These are phyloP conservation scores for Phaethornis superciliosus DNA, from an alignment of 2,113 vertebrate genomes.

Conservation along the genomic window DNA sequence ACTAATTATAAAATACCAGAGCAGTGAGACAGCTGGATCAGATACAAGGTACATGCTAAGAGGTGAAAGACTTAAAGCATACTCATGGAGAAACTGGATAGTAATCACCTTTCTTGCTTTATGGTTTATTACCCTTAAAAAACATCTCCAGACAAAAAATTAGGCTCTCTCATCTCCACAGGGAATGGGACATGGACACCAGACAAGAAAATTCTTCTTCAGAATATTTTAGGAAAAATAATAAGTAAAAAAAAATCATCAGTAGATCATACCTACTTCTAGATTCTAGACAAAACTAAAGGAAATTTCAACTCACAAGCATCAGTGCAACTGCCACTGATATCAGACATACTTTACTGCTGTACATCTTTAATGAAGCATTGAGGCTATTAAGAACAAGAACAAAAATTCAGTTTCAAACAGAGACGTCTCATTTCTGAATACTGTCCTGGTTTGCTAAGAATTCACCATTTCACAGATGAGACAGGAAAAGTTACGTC, in stretches of 20 bases:
- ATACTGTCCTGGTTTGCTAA: background rate
- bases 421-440: background rate
- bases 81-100: background rate
- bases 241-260: background rate
- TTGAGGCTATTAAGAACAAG: background rate
- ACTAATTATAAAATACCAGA: constrained; percentile 32
- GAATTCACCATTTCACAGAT: background rate
- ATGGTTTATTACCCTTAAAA: background rate
- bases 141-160: background rate
- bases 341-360: background rate
- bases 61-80: background rate
- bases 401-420: background rate
- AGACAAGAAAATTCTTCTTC: background rate
- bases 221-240: background rate
- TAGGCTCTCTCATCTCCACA: background rate
- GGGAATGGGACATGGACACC: fast-evolving
- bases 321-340: background rate
- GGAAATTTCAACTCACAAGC: background rate
- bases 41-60: background rate
- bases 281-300: background rate
- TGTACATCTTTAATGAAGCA: background rate
- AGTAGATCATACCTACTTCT: background rate
- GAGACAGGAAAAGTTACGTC: background rate
- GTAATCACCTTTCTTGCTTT: background rate
- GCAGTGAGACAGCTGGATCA: constrained; percentile 17